Conservation (phyloP, 2,113 vertebrate genomes). For the Oryzias celebensis region DNA sequence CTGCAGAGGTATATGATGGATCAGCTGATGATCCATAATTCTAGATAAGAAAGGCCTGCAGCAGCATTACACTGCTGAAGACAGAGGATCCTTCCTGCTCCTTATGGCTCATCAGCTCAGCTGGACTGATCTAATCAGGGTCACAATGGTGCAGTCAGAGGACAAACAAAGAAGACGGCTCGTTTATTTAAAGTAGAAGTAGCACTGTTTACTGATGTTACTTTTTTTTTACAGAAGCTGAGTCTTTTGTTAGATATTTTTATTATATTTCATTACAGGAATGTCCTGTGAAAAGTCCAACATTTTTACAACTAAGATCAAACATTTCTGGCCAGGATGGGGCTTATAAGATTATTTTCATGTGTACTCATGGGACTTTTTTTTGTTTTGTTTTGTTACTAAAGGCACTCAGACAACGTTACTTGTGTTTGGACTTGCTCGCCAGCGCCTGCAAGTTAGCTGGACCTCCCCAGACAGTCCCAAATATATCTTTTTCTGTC, state of each 20-base stretch:
- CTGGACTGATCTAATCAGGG: constrained; percentile 22
- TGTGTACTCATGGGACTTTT: neutral
- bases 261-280: too few species aligned
- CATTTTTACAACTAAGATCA: too few species aligned
- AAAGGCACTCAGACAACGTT: constrained; percentile 29
- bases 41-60: neutral
- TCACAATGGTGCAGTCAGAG: constrained; percentile 24
- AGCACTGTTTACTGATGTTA: too few species aligned
- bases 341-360: neutral
- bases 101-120: constrained; percentile 15
- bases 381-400: neutral
- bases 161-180: constrained; percentile 2
- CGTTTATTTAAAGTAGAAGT: constrained; percentile 6
- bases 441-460: constrained; percentile 86
- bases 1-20: constrained; percentile 4
- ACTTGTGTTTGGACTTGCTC: constrained; percentile 82
- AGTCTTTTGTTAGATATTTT: too few species aligned
- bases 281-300: too few species aligned
- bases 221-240: too few species aligned
- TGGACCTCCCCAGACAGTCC: constrained; percentile 89
- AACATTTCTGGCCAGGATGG: neutral
- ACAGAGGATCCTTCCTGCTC: constrained; percentile 2
- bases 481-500: constrained; percentile 85
- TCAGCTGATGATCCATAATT: constrained; percentile 5
- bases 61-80: constrained; percentile 14